Base-by-base conservation (phyloP, 1,140 invertebrate species). In the Idris sp. region DNA sequence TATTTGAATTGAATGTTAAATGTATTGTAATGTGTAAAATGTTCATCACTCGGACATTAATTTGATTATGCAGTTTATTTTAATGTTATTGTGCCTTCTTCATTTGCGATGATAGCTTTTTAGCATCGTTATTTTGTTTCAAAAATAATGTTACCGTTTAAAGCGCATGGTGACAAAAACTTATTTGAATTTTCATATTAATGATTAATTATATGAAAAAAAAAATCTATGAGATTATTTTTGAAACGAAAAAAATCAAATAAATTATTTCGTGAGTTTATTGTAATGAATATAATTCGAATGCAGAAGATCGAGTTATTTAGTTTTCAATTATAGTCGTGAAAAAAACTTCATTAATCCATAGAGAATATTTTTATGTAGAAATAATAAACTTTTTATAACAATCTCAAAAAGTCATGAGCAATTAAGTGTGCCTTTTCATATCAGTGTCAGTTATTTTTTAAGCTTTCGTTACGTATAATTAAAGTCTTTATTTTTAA, bases 41-140 rank as follows among this genome's bases (percentile, higher is more conserved):
- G n/a, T n/a, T n/a, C n/a, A n/a, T n/a, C n/a, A n/a, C n/a, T n/a
- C 13, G 13, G 38, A 33, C 41, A 61, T 61, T 61, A 59, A 59
- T 59, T 59, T 36, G 11, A 46, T 35, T 16, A n/a, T n/a, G 13
- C 18, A 59, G 19, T 16, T 59, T 35, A 25, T n/a, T n/a, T n/a
- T n/a, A n/a, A n/a, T n/a, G n/a, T n/a, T n/a, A n/a, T n/a, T n/a
- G n/a, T n/a, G n/a, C 1, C 26, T 28, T 49, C 36, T 33, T 33
- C 11, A 36, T 33, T 2, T 51, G 5, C 26, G 36, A 36, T 59
- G 19, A 36, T 22, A 16, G 31, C 46, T 59, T 59, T 58, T 46
- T 22, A 46, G 13, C 31, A 36, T n/a, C 4, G 30, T 4, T 25
- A n/a, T 44, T 44, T 40, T 4, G 10, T 33, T 18, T 44, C 40